Base-by-base conservation (phyloP, 2,888 invertebrate genomes). In the Nasonia oneida region DNA sequence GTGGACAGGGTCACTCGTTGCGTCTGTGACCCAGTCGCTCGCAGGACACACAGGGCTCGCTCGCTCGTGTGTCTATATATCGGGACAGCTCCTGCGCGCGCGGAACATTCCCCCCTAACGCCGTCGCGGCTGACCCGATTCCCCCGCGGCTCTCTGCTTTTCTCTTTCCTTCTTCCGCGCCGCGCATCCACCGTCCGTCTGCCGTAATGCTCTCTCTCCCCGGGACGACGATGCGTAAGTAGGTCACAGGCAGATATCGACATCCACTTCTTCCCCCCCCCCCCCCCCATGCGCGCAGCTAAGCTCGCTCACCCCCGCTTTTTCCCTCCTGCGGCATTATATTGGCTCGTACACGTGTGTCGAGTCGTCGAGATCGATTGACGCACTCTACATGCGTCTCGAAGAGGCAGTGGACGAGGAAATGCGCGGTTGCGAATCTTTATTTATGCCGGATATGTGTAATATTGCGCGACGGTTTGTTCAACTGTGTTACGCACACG, bases 201-300 rank as follows among this genome's bases (percentile, higher is more conserved):
- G 29, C 29, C 29, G 29, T 29, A 29, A 3, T 3, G n/a, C 2
- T 57, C 5, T 23, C 33, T 78, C 23, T 29, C 23, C 33, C 29
- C 39, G 80, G 84, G 74, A 78, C 53, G 74, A 78, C 53, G 18
- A 23, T 12, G 67, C 15, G 70, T 71, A 84, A 76, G 47, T 76
- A 71, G 80, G 80, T 80, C 84, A 76, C 33, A 33, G 80, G 42
- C 50, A 71, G 75, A 57, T 81, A 84, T 12, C 70, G 84, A 76
- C 81, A 53, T 71, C 71, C 4, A 37, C 37, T 71, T 73, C 37
- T 18, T 47, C 12, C n/a, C 3, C 33, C 23, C 23, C 23, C 23
- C 23, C 23, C 23, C 23, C 75, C 14, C 29, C 1, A 37, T 37
- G 6, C 37, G 14, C 8, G 47, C 15, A 47, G 47, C 61, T 2